phyloP scores from a whole-genome alignment of 2,888 invertebrate species.

The Sialis lutaria region DNA sequence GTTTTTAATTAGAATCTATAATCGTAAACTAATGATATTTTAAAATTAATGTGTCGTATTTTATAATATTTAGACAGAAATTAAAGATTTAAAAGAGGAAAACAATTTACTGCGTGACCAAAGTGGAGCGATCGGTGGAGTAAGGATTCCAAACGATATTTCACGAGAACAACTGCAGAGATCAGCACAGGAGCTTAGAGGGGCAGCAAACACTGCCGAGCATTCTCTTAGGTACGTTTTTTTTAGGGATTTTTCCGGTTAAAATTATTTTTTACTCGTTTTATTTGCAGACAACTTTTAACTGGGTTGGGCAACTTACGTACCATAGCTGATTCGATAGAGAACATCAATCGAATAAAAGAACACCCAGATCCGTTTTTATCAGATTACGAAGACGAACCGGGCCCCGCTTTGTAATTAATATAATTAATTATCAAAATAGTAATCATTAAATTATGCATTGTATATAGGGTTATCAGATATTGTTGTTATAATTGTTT shows the following conservation, averaged over 20 bases:
- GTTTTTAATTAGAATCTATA: too few relatives aligned
- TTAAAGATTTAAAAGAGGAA: constrained; percentile 30
- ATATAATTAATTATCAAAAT: not conserved
- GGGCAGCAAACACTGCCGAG: constrained; percentile 46
- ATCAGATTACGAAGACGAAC: constrained; percentile 28
- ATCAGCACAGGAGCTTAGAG: constrained; percentile 39
- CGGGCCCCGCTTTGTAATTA: constrained; percentile 29
- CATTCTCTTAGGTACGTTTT: constrained; percentile 37
- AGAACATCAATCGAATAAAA: constrained; percentile 36
- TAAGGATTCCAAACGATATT: constrained; percentile 13
- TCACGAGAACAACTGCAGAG: constrained; percentile 22
- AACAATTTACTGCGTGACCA: constrained; percentile 30
- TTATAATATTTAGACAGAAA: constrained; percentile 25
- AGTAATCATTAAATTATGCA: too few relatives aligned
- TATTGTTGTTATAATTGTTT: too few relatives aligned
- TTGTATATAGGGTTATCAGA: too few relatives aligned
- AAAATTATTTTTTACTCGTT: not conserved
- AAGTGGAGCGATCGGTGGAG: constrained; percentile 25
- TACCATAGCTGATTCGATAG: constrained; percentile 42
- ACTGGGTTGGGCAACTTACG: constrained; percentile 48
- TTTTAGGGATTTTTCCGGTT: not conserved
- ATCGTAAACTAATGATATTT: not conserved
- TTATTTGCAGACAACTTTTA: constrained; percentile 38
- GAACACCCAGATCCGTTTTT: constrained; percentile 29
- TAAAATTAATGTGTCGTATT: not conserved